Evolutionary conservation across 2,113 vertebrate species (phyloP).

Genomic region (Elephas maximus): DNA sequence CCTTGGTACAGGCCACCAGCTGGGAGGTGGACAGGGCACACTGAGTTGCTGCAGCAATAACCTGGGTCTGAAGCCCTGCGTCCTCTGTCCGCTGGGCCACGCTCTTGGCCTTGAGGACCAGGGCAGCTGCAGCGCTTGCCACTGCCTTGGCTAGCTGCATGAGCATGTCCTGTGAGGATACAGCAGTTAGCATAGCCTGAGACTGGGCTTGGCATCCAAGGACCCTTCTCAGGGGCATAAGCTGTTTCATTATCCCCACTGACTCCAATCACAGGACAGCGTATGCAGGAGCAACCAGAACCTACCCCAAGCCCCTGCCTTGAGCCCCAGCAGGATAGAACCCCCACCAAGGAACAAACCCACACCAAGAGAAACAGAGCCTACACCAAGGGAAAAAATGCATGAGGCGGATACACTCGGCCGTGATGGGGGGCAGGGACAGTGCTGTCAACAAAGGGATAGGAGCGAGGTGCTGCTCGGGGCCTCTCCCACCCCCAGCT

Average conservation of each 20-base stretch:
- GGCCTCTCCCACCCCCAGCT: constrained; percentile 36
- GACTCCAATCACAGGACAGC: constrained; percentile 77
- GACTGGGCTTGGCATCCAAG: not conserved
- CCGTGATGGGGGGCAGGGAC: not conserved
- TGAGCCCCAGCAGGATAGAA: constrained; percentile 62
- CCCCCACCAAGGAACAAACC: constrained; percentile 61
- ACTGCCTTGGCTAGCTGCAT: constrained; percentile 98
- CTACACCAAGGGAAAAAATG: constrained; percentile 64
- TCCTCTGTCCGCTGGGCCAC: constrained; percentile 98
- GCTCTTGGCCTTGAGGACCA: constrained; percentile 97
- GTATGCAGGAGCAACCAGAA: constrained; percentile 73
- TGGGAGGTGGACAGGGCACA: constrained; percentile 98
- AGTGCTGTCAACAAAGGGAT: not conserved
- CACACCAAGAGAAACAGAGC: constrained; percentile 66
- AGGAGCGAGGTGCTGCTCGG: not conserved
- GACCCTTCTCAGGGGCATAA: constrained; percentile 65
- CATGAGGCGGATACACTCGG: constrained; percentile 83
- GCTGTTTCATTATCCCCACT: constrained; percentile 78
- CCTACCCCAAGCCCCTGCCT: constrained; percentile 59
- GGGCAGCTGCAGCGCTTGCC: constrained; percentile 94
- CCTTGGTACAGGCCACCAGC: constrained; percentile 98
- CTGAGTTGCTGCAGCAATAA: constrained; percentile 97
- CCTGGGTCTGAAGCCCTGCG: constrained; percentile 93
- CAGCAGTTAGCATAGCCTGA: not conserved
- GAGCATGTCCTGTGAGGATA: constrained; percentile 93